Conservation (phyloP, 2,797 vertebrate species). For the Amazona ochrocephala region DNA sequence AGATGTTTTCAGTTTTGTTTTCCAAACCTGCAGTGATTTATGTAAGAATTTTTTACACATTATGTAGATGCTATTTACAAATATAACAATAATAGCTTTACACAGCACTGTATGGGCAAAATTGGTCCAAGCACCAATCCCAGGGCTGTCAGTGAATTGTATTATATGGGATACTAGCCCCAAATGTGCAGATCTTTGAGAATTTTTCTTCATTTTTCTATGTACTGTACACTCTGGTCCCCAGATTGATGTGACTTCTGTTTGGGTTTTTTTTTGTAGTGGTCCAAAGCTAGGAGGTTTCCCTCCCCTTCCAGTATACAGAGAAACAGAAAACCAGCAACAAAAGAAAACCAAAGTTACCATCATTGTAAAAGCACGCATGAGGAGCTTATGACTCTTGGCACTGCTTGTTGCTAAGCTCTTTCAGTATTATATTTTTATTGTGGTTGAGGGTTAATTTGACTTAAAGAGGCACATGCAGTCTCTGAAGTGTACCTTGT, state of each 20-base stretch:
- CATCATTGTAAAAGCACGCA: background rate
- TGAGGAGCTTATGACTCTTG: background rate
- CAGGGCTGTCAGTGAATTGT: background rate
- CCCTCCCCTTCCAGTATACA: background rate
- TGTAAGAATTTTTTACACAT: background rate
- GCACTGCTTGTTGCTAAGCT: background rate
- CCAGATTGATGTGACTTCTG: background rate
- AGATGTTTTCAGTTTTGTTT: constrained; percentile 14
- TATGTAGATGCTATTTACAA: background rate
- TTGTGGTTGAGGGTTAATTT: constrained; percentile 54
- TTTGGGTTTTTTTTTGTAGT: background rate
- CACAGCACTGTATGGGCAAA: background rate
- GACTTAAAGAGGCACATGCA: background rate
- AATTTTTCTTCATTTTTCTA: background rate
- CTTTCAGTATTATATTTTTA: constrained; percentile 25
- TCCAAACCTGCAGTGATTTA: background rate
- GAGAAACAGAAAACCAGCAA: background rate
- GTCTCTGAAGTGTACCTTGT: constrained; percentile 5
- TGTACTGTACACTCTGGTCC: background rate
- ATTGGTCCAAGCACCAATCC: background rate
- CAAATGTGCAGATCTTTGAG: background rate
- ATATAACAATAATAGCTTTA: background rate
- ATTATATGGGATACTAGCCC: background rate
- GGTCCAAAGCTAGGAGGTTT: background rate
- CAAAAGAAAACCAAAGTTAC: background rate